Percentiles rank a stretch among this genome's conserved stretches.
These are phyloP conservation scores for Oncorhynchus gorbuscha DNA, from an alignment of 2,113 vertebrate genomes.

Conservation along the genomic window DNA sequence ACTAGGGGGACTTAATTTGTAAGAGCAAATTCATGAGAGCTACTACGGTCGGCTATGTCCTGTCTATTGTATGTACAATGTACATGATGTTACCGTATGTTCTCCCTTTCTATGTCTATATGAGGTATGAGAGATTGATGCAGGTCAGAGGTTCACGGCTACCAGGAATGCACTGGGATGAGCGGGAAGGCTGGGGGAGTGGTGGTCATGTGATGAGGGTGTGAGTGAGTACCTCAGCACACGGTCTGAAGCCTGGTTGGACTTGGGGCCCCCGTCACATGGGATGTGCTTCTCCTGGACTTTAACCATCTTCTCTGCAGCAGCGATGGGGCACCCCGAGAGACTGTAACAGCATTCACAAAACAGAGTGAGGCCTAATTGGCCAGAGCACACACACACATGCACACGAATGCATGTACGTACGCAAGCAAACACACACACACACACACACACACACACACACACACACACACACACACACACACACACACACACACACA, in stretches of 20 bases:
- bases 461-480: neutral
- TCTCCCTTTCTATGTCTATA: neutral
- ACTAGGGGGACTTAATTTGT: neutral
- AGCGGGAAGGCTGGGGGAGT: neutral
- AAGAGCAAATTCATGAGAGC: neutral
- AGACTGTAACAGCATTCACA: conserved; percentile 80
- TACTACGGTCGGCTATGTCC: neutral
- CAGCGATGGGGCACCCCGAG: conserved; percentile 97
- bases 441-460: neutral
- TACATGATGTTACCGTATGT: too few relatives aligned
- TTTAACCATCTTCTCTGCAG: conserved; percentile 96
- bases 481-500: conserved; percentile 12
- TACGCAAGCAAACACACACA: conserved; percentile 9
- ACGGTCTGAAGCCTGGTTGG: conserved; percentile 94
- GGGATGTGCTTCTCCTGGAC: conserved; percentile 94
- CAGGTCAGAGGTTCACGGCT: neutral
- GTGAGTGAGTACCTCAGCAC: conserved; percentile 88
- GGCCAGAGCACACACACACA: conserved; percentile 9
- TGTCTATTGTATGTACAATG: neutral
- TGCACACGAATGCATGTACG: conserved; percentile 1
- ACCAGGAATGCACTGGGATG: neutral
- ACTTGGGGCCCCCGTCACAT: conserved; percentile 84
- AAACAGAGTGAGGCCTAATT: conserved; percentile 3
- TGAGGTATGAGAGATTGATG: conserved; percentile 6
- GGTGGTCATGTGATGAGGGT: conserved; percentile 5